Conservation (phyloP, 2,797 vertebrate genomes). For the Pangasius krempfi region DNA sequence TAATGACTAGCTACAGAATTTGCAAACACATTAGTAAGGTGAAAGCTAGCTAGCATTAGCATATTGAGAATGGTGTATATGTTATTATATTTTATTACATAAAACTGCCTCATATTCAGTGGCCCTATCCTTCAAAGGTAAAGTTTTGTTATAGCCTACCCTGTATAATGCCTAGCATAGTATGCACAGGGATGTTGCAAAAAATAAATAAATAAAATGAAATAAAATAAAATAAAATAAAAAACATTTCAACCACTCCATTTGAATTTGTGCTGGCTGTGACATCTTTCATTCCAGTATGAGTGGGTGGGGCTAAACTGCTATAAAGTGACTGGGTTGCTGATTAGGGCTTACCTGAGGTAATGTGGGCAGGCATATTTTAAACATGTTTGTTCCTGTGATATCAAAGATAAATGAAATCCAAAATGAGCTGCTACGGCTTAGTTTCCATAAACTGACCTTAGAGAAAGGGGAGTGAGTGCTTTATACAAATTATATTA, state of each 20-base stretch:
- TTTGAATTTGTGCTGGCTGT: not conserved
- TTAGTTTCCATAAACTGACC: not conserved
- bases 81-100: not conserved
- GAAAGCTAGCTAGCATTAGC: not conserved
- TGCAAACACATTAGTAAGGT: not conserved
- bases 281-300: not conserved
- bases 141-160: not conserved
- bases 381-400: not conserved
- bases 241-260: not conserved
- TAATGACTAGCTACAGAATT: not conserved
- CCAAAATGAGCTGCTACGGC: not conserved
- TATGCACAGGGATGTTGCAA: too few species aligned
- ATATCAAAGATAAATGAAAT: not conserved
- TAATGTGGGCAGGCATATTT: not conserved
- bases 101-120: not conserved
- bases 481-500: not conserved
- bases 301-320: not conserved
- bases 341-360: not conserved
- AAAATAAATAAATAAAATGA: too few species aligned
- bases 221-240: too few species aligned
- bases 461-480: not conserved
- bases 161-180: too few species aligned
- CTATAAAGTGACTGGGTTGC: not conserved
- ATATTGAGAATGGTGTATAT: not conserved
- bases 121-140: not conserved